phyloP scores from a whole-genome alignment of 30 jellyfish, hydroid and myxozoan genomes.

The Cassiopea xamachana region DNA sequence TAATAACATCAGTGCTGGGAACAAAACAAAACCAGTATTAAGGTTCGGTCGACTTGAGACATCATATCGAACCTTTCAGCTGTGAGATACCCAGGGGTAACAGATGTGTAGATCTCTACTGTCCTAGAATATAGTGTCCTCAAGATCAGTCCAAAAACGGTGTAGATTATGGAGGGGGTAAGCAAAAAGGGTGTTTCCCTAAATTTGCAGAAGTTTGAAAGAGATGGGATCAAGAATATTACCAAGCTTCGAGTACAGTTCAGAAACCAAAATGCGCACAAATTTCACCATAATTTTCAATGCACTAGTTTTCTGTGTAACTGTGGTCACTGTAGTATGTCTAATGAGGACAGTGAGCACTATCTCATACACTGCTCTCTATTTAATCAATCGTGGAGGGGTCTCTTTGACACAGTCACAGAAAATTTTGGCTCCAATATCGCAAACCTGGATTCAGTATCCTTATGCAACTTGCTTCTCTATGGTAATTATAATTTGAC shows the following conservation, averaged over 20 bases:
- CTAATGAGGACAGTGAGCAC: background rate
- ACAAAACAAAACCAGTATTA: too few relatives aligned
- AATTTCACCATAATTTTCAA: background rate
- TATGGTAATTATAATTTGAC: background rate
- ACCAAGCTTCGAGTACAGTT: background rate
- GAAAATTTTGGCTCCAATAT: background rate
- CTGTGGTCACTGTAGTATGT: background rate
- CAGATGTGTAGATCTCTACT: too few relatives aligned
- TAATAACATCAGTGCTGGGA: too few relatives aligned
- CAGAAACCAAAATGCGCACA: background rate
- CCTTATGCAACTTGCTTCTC: background rate
- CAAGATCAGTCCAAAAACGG: too few relatives aligned
- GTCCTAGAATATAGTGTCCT: too few relatives aligned
- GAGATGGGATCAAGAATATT: background rate
- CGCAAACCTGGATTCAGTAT: background rate
- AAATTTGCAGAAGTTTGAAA: too few relatives aligned
- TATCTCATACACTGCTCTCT: background rate
- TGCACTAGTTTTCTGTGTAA: background rate
- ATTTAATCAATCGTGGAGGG: background rate
- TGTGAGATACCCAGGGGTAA: too few relatives aligned
- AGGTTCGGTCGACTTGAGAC: too few relatives aligned
- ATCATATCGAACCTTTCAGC: too few relatives aligned
- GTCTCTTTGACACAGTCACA: background rate
- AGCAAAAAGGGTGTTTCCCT: too few relatives aligned
- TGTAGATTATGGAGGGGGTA: too few relatives aligned